Conservation (phyloP, 2,797 vertebrate genomes). For the Pipistrellus pygmaeus region DNA sequence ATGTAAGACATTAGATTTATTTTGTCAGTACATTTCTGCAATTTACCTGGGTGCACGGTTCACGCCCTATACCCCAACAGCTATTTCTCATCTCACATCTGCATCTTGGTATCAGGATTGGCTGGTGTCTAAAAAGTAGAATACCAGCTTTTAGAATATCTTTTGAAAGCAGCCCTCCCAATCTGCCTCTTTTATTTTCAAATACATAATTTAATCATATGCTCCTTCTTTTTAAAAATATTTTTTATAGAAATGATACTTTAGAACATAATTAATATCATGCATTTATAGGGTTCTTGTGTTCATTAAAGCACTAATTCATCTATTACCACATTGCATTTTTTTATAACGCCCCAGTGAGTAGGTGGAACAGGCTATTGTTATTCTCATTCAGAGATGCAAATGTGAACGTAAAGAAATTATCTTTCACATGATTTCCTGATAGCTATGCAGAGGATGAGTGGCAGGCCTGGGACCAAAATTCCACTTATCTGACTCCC, state of each 20-base stretch:
- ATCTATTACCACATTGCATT: constrained; percentile 56
- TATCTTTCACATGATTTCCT: constrained; percentile 16
- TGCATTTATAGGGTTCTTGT: constrained; percentile 41
- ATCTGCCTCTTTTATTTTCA: constrained; percentile 66
- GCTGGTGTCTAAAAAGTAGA: constrained; percentile 59
- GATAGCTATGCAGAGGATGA: not conserved
- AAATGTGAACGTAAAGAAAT: constrained; percentile 16
- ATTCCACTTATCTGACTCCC: not conserved
- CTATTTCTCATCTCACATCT: constrained; percentile 3
- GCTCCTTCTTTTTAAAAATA: constrained; percentile 58
- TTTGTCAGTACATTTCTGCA: constrained; percentile 58
- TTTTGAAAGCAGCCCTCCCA: constrained; percentile 63
- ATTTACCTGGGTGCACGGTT: not conserved
- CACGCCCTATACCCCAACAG: not conserved
- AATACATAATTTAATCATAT: constrained; percentile 74
- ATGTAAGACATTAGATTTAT: constrained; percentile 55
- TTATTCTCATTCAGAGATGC: constrained; percentile 45
- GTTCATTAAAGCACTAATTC: constrained; percentile 58
- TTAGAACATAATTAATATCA: constrained; percentile 74
- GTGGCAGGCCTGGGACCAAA: not conserved
- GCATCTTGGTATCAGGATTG: constrained; percentile 51
- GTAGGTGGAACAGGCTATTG: not conserved
- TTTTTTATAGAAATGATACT: constrained; percentile 64
- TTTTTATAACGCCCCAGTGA: constrained; percentile 14
- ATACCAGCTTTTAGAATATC: constrained; percentile 64